Base-by-base conservation (phyloP, 1,140 invertebrate genomes). In the Diabrotica virgifera region DNA sequence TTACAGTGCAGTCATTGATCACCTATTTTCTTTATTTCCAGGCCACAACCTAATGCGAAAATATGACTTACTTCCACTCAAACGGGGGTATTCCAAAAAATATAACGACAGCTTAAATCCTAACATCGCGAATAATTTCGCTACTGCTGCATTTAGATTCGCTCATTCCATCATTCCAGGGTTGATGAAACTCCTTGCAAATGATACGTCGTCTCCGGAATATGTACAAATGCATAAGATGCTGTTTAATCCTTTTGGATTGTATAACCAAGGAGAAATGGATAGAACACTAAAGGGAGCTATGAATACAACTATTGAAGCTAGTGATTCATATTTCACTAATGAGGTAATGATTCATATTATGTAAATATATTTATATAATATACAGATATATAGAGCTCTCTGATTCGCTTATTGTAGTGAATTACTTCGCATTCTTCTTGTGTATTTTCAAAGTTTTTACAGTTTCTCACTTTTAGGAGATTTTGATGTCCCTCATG, bases 91-190 rank as follows among this genome's bases (percentile, higher is more conserved):
- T 72, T 88, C 87, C 61, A 77, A 81, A 6, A 84, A 85, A 0
- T 95, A 95, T 77, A 83, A 95, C 69, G 78, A 85, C 0, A 77
- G 80, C 6, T 81, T 93, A 5, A 87, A 99, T 80, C 86, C 96
- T 0, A 85, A 87, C 0, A 88, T 98, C 60, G 87, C 92, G 1
- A 98, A 98, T 80, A 88, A 87, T 72, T 99, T 99, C 82, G 91
- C 96, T 0, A 85, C 93, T 0, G 89, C 95, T 4, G 95, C 91
- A 0, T 96, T 94, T 74, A 81, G 94, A 62, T 98, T 98, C 75
- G 96, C 94, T 0, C 96, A 98, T 74, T 94, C 92, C 0, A 77
- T 95, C 5, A 77, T 95, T 61, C 87, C 89, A 69, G 82, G 86
- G 9, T 77, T 93, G 61, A 88, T 94, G 71, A 89, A 87, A 76